These are phyloP conservation scores for Hippocampus barbouri DNA, from an alignment of 2,113 vertebrate genomes.

Conservation along the genomic window DNA sequence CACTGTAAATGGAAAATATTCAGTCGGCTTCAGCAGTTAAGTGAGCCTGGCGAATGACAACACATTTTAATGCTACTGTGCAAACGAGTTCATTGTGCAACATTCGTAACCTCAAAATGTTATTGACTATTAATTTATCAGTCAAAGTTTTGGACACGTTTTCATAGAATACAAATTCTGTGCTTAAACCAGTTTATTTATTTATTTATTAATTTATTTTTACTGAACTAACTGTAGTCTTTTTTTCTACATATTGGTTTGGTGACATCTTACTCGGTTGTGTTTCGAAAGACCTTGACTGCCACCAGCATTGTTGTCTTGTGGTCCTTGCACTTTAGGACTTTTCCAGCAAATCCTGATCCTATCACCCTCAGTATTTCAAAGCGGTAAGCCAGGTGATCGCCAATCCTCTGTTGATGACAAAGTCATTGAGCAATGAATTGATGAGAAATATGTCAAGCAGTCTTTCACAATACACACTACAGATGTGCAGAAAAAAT, in stretches of 20 bases:
- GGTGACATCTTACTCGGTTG: conserved; percentile 70
- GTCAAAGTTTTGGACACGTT: background rate
- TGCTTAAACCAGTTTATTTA: background rate
- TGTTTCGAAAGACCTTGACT: conserved; percentile 83
- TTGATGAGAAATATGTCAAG: background rate
- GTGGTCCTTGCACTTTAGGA: conserved; percentile 84
- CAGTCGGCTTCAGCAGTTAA: no score
- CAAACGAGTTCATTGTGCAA: no score
- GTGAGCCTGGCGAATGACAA: no score
- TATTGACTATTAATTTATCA: background rate
- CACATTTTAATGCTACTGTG: no score
- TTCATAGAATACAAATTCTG: background rate
- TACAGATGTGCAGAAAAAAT: background rate
- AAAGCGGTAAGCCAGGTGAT: conserved; percentile 73
- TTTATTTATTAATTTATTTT: background rate
- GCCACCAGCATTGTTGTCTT: conserved; percentile 83
- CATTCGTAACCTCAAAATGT: no score
- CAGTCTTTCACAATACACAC: background rate
- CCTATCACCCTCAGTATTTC: conserved; percentile 82
- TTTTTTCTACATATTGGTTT: background rate
- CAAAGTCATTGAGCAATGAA: background rate
- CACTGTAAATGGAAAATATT: no score
- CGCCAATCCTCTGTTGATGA: conserved; percentile 11
- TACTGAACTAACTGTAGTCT: background rate
- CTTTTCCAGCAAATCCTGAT: conserved; percentile 81